Evolutionary conservation across 92 coral and sea anemone genomes (phyloP).

Genomic region (Pocillopora grandis): DNA sequence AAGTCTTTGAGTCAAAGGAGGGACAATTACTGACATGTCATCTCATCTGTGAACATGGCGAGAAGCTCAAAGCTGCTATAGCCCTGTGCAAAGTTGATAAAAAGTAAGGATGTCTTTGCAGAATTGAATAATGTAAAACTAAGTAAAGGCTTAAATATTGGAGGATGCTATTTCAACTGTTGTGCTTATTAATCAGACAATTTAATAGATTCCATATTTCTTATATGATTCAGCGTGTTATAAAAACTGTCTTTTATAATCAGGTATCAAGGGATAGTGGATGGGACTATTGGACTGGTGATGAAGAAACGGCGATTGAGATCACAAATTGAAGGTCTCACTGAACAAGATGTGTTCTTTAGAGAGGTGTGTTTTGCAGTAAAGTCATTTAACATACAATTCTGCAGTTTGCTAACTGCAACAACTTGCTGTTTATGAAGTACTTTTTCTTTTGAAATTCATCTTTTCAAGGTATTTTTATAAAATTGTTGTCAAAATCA

Average conservation of each 20-base stretch:
- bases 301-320: conserved; percentile 64
- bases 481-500: too few species aligned
- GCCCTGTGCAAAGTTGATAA: conserved; percentile 80
- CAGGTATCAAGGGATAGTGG: conserved; percentile 77
- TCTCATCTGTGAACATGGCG: conserved; percentile 90
- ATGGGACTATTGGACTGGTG: conserved; percentile 63
- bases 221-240: too few species aligned
- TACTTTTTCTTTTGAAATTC: neutral
- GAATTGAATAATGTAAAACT: too few species aligned
- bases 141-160: too few species aligned
- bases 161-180: too few species aligned
- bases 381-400: neutral
- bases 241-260: neutral
- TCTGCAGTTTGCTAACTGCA: neutral
- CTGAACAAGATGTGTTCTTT: conserved; percentile 91
- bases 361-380: conserved; percentile 62
- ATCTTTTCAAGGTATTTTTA: too few species aligned
- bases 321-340: conserved; percentile 69
- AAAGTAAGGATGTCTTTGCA: conserved; percentile 56
- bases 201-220: too few species aligned
- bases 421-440: neutral
- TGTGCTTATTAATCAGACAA: too few species aligned
- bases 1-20: conserved; percentile 55
- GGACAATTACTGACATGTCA: conserved; percentile 73
- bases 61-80: conserved; percentile 86